Evolutionary conservation across 2,888 invertebrate species (phyloP).

Genomic region (Polymixis flavicincta): DNA sequence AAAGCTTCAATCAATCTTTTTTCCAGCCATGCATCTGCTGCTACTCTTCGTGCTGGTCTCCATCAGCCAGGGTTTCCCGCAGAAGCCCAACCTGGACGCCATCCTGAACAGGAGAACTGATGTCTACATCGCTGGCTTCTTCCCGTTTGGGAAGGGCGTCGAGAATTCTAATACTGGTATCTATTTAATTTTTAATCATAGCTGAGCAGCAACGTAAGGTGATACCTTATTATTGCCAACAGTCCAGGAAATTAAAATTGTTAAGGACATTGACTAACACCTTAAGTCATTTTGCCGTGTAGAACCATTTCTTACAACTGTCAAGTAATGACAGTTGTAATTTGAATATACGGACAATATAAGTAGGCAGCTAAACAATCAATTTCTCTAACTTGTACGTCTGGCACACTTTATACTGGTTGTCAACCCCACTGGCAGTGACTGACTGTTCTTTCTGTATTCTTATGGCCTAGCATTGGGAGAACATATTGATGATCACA

Average conservation of each 20-base stretch:
- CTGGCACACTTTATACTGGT: no score
- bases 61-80: conserved; percentile 78
- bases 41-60: conserved; percentile 69
- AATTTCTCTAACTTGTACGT: not conserved
- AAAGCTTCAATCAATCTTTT: not conserved
- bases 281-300: not conserved
- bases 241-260: not conserved
- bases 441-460: no score
- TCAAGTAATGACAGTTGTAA: not conserved
- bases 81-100: conserved; percentile 93
- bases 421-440: not conserved
- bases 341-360: not conserved
- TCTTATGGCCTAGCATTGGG: not conserved
- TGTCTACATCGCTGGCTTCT: conserved; percentile 98
- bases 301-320: no score
- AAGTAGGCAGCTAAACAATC: not conserved
- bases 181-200: conserved; percentile 56
- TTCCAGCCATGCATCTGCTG: conserved; percentile 68
- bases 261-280: not conserved
- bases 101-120: conserved; percentile 93
- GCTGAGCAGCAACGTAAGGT: no score
- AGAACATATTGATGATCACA: not conserved
- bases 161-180: conserved; percentile 95
- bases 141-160: conserved; percentile 96
- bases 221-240: not conserved